Base-by-base conservation (phyloP, 2,888 invertebrate genomes). In the Drosophila melanosoma region DNA sequence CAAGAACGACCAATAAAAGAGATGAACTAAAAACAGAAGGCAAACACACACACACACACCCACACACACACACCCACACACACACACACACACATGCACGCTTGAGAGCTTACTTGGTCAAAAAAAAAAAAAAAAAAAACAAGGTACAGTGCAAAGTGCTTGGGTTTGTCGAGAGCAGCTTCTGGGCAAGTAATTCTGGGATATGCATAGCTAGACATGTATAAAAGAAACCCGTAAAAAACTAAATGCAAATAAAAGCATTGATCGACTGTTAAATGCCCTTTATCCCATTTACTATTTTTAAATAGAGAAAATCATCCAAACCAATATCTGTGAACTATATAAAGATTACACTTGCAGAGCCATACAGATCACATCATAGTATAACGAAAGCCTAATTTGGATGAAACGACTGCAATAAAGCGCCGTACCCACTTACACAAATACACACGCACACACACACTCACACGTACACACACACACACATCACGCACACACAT, bases 1-100 rank as follows among this genome's bases (percentile, higher is more conserved):
- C 87, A 87, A 76, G 69, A 69, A 65, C 87, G 79, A 82, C 85
- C 81, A 84, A 87, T 84, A 84, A 84, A 82, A 79, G 74, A 74
- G 87, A 84, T 82, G 84, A 87, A 67, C 87, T 79, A 78, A 84
- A 82, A 76, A 76, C 74, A 84, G 79, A 69, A 60, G 40, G 58
- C 32, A 72, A 53, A 59, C 42, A 60, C 54, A 32, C 36, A 38
- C 36, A 58, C 52, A 17, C 48, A 45, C 49, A 45, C 36, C 58
- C 59, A 45, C 53, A 12, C 38, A 68, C 29, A 10, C 58, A 59
- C 60, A 42, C 60, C 36, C 53, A 53, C 36, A 59, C 53, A 42
- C 35, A 42, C 29, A 17, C 63, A 61, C 60, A 58, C 36, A 40
- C 26, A 65, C 23, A 58, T 11, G 49, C 20, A 38, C n/a, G 32